A percentile compares a stretch with the other conserved stretches of the same genome.
Evolutionary conservation across 2,113 vertebrate species (phyloP).

Genomic region (Cryptoleucopteryx plumbea): DNA sequence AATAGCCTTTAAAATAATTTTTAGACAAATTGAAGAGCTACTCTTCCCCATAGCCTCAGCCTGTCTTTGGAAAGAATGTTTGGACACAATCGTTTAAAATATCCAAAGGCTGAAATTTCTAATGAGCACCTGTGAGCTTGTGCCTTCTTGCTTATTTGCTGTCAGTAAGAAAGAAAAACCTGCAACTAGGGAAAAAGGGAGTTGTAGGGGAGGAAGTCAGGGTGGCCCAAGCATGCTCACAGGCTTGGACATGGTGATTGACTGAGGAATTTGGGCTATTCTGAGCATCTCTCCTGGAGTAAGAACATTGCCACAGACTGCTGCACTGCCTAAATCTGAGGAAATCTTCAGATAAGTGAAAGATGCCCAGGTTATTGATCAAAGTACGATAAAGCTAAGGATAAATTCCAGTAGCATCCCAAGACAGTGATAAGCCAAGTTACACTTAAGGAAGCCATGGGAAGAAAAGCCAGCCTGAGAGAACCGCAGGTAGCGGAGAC

Average conservation of each 20-base stretch:
- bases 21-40: neutral
- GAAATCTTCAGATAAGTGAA: neutral
- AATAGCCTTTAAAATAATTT: neutral
- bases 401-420: neutral
- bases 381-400: neutral
- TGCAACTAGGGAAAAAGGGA: neutral
- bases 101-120: neutral
- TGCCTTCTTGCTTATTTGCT: neutral
- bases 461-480: neutral
- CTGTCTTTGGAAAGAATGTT: neutral
- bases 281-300: accelerated
- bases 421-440: neutral
- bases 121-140: neutral
- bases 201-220: neutral
- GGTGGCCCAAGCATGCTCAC: neutral
- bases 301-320: neutral
- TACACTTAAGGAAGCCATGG: neutral
- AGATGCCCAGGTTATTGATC: neutral
- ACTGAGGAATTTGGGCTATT: neutral
- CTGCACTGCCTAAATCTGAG: neutral
- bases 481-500: neutral
- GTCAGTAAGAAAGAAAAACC: neutral
- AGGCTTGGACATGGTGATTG: neutral
- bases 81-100: neutral
- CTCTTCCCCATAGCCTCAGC: neutral